These are phyloP conservation scores for Eupeodes latifasciatus DNA, from an alignment of 2,888 invertebrate genomes.

Conservation along the genomic window DNA sequence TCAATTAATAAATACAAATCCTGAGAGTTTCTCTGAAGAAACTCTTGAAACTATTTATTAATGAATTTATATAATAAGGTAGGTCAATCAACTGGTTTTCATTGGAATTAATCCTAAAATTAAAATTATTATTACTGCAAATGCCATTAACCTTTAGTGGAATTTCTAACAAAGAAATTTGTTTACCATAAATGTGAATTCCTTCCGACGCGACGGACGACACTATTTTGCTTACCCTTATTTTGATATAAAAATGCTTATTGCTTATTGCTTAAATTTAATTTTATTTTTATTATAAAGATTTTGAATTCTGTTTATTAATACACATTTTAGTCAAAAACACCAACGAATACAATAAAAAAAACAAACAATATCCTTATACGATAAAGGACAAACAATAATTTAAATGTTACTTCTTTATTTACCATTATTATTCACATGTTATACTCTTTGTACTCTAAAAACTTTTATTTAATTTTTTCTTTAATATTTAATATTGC, in stretches of 20 bases:
- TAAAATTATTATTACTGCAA: too few relatives aligned
- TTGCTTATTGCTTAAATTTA: not conserved
- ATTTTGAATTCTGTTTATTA: not conserved
- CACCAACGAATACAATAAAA: not conserved
- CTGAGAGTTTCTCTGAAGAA: too few relatives aligned
- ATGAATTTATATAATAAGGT: too few relatives aligned
- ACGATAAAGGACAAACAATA: slow-evolving; percentile 26
- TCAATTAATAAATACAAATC: too few relatives aligned
- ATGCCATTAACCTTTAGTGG: too few relatives aligned
- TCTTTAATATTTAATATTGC: slow-evolving; percentile 28
- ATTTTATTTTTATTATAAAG: not conserved
- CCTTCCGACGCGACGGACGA: too few relatives aligned
- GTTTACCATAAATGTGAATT: not conserved
- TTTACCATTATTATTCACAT: not conserved
- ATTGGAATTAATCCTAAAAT: too few relatives aligned
- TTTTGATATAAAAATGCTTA: not conserved
- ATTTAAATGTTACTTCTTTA: slow-evolving; percentile 3
- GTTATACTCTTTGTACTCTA: slow-evolving; percentile 17
- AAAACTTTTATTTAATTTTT: slow-evolving; percentile 4
- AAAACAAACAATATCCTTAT: not conserved
- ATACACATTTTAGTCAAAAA: slow-evolving; percentile 15
- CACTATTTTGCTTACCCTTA: not conserved
- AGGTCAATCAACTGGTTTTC: too few relatives aligned
- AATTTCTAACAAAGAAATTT: too few relatives aligned
- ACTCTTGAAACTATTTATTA: too few relatives aligned